phyloP scores from a whole-genome alignment of 2,113 vertebrate species.

The Pristiophorus japonicus region DNA sequence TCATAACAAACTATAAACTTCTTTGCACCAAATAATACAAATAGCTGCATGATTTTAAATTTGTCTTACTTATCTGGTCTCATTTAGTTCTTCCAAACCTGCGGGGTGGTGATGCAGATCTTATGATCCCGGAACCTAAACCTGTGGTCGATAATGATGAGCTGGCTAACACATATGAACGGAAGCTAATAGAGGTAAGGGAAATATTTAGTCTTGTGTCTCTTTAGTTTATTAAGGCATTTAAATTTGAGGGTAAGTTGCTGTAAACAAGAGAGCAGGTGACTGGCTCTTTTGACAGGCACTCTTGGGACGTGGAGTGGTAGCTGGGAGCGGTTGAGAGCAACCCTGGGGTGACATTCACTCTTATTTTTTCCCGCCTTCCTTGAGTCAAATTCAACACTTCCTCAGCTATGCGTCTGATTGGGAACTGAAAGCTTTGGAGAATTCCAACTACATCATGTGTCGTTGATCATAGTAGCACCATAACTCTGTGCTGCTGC shows the following conservation, averaged over 20 bases:
- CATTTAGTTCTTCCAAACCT: constrained; percentile 52
- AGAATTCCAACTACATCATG: too few relatives aligned
- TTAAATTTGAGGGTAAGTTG: neutral
- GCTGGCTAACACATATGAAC: constrained; percentile 81
- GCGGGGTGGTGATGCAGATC: constrained; percentile 66
- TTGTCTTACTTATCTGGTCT: neutral
- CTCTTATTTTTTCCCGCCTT: neutral
- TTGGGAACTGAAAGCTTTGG: too few relatives aligned
- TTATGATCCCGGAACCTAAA: constrained; percentile 68
- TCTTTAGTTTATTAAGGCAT: neutral
- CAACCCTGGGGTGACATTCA: neutral
- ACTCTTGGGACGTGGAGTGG: neutral
- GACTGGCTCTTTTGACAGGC: neutral
- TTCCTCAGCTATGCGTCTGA: neutral
- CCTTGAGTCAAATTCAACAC: neutral
- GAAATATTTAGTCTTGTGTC: neutral
- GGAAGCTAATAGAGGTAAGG: constrained; percentile 94
- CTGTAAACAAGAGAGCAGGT: neutral
- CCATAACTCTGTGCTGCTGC: too few relatives aligned
- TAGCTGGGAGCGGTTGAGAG: neutral
- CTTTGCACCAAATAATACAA: neutral
- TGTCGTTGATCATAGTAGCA: too few relatives aligned
- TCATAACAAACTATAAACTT: neutral
- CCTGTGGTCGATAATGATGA: constrained; percentile 79
- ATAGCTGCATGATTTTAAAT: neutral